These are phyloP conservation scores for Oreochromis tanganicae DNA, from an alignment of 2,113 vertebrate species.

Conservation along the genomic window DNA sequence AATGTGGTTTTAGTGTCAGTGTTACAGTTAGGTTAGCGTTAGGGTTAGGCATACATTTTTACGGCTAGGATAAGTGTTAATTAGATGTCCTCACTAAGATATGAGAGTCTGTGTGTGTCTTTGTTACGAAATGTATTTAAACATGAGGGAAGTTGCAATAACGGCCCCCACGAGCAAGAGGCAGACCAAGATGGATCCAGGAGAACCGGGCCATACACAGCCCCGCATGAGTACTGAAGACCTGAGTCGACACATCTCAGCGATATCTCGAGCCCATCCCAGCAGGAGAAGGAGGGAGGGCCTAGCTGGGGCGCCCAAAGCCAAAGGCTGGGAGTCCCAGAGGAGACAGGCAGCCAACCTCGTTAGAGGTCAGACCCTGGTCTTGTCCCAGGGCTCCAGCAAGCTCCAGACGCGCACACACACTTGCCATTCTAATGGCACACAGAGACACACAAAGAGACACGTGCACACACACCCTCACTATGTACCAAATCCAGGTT, in stretches of 20 bases:
- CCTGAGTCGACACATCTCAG: rapidly evolving
- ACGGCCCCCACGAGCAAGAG: background rate
- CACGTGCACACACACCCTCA: background rate
- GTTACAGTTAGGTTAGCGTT: background rate
- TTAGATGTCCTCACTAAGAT: background rate
- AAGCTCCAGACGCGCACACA: background rate
- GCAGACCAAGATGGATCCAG: background rate
- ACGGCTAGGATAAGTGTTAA: background rate
- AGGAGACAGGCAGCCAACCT: background rate
- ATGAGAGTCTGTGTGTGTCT: background rate
- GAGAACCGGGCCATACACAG: background rate
- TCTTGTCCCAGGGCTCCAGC: background rate
- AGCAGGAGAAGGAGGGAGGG: background rate
- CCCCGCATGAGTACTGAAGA: background rate
- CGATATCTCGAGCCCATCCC: background rate
- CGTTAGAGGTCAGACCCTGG: background rate
- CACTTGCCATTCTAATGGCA: too few relatives aligned
- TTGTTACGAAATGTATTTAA: background rate
- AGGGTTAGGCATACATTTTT: background rate
- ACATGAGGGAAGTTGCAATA: background rate
- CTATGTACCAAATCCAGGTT: background rate
- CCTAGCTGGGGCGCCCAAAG: rapidly evolving
- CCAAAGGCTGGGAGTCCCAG: background rate
- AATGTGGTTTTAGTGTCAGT: background rate
- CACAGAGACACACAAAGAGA: background rate